Percentiles rank a stretch among this genome's conserved stretches.
These are phyloP conservation scores for Philotrypesis tridentata DNA, from an alignment of 1,140 invertebrate species.

Conservation along the genomic window DNA sequence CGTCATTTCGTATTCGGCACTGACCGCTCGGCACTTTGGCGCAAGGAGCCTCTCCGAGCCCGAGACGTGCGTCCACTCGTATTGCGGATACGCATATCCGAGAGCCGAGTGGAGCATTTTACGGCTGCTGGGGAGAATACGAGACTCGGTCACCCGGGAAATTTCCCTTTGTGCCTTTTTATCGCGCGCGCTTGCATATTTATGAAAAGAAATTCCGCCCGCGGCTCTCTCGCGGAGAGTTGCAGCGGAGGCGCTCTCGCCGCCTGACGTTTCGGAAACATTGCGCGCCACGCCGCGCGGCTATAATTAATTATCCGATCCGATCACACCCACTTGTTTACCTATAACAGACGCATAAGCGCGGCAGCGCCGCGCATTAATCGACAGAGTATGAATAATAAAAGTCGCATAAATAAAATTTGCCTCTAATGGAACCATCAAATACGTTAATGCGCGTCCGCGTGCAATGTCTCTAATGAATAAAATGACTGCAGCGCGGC, in stretches of 20 bases:
- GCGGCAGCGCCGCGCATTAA: no score
- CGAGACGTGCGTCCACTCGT: constrained; percentile 23
- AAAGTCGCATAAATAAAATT: constrained; percentile 27
- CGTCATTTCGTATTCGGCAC: constrained; percentile 67
- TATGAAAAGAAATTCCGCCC: constrained; percentile 18
- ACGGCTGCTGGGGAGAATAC: constrained; percentile 4
- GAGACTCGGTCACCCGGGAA: neutral
- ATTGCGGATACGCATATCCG: neutral
- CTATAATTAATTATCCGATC: neutral
- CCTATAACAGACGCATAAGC: no score
- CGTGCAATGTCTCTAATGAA: constrained; percentile 16
- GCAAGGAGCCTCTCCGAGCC: constrained; percentile 56
- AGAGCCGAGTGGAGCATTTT: constrained; percentile 4
- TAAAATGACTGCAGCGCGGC: neutral
- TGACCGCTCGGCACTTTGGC: constrained; percentile 66
- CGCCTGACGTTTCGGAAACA: neutral
- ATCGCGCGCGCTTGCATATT: constrained; percentile 7
- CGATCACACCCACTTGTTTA: neutral
- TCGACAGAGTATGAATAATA: constrained; percentile 36
- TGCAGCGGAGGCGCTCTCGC: neutral
- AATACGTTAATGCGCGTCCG: neutral
- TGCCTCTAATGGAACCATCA: neutral
- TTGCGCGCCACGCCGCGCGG: neutral
- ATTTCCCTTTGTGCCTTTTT: constrained; percentile 22
- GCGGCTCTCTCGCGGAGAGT: no score